Percentiles rank a stretch among this genome's conserved stretches.
phyloP scores from a whole-genome alignment of 2,797 vertebrate genomes.

The Oophaga sylvatica region DNA sequence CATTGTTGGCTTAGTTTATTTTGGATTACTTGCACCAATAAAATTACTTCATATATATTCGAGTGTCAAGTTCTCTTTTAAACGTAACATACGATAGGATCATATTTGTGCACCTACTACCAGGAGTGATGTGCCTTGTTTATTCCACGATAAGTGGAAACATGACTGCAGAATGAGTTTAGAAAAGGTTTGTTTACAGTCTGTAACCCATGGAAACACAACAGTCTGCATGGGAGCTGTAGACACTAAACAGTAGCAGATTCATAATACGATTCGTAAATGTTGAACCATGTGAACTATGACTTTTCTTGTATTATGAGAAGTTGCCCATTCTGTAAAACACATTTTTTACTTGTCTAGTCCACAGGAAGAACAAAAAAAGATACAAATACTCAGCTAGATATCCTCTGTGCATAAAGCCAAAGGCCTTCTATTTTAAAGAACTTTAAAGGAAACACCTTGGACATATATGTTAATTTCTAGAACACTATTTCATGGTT shows the following conservation, averaged over 20 bases:
- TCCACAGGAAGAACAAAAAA: background rate
- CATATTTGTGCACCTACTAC: too few relatives aligned
- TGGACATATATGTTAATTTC: background rate
- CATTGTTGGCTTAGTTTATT: too few relatives aligned
- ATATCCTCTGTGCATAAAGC: background rate
- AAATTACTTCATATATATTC: too few relatives aligned
- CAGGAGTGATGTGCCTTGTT: background rate
- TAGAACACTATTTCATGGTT: background rate
- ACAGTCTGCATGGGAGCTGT: background rate
- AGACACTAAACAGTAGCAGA: background rate
- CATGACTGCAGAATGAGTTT: background rate
- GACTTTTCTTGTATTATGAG: background rate
- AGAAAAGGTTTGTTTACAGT: background rate
- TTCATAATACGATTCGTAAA: background rate
- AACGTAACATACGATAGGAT: too few relatives aligned
- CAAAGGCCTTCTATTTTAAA: background rate
- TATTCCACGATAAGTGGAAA: background rate
- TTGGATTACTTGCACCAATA: too few relatives aligned
- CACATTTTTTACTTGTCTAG: background rate
- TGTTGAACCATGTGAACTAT: background rate
- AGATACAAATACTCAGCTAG: background rate
- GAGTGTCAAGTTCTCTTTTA: too few relatives aligned
- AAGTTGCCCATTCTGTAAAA: background rate
- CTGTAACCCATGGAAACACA: background rate
- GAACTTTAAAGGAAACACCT: constrained; percentile 8